Evolutionary conservation across 1,140 invertebrate species (phyloP), one percentile per base, ranked within the genome.

Genomic region (Portunus trituberculatus): DNA sequence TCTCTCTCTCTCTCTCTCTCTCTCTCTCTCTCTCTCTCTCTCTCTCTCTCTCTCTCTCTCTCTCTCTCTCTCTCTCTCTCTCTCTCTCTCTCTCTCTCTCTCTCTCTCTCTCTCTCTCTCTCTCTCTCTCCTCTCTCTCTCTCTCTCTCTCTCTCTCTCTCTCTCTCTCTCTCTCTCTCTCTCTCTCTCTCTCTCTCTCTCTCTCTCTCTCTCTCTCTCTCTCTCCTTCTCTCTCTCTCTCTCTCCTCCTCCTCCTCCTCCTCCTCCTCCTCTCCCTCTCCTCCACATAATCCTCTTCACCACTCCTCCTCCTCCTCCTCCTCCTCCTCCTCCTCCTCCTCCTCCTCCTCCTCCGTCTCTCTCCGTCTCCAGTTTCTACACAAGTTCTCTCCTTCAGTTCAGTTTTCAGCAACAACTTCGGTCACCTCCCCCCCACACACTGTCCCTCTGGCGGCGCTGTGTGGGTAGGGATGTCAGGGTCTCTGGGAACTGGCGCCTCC

Each of bases 321-420:
- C n/a, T 76, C 67, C 67, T 2, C 67, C 1, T 76, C n/a, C 67
- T 25, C 20, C 52, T 59, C 67, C 67, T 76, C 67, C 67, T 25
- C 25, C 25, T 76, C 67, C 67, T 76, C 67, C 67, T n/a, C 67
- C 67, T 76, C 16, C 52, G 52, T 59, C 52, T 59, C 52, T 59
- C 52, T 20, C 12, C 52, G 52, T 59, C 67, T 76, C 67, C 67
- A 76, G 52, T 59, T 59, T 59, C 52, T 59, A 59, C 52, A 59
- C 52, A 59, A 59, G 67, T 76, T 76, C n/a, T n/a, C 67, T 76
- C 67, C 67, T 76, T 76, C 67, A n/a, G 67, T 76, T 76, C 67
- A 76, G 67, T 76, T 76, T 76, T 76, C 67, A 76, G 6, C 67
- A 76, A 76, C 20, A n/a, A n/a, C 67, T n/a, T 25, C 67, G 20